phyloP scores from a whole-genome alignment of 23 tunicate genomes.

The Trididemnum clinides region DNA sequence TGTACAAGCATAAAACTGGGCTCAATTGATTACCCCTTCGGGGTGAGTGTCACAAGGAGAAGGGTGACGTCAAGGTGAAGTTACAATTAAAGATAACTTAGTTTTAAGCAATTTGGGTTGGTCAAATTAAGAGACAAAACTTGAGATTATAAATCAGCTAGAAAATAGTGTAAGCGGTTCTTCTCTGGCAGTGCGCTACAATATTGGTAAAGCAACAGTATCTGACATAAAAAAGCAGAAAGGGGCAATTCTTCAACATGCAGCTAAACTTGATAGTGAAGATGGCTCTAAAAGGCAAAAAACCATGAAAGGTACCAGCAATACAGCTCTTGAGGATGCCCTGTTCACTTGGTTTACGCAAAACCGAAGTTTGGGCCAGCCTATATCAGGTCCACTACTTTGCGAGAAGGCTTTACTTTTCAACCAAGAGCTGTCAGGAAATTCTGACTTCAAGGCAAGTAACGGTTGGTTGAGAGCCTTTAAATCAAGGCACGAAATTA shows the following conservation, averaged over 20 bases:
- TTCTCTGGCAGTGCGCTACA: constrained; percentile 27
- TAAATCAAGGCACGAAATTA: constrained; percentile 16
- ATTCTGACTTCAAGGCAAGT: constrained; percentile 33
- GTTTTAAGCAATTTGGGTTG: too few relatives aligned
- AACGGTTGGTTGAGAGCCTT: constrained; percentile 26
- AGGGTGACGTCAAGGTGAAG: too few relatives aligned
- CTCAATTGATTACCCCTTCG: too few relatives aligned
- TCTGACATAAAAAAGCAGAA: constrained; percentile 28
- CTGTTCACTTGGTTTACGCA: constrained; percentile 37
- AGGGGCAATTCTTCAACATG: constrained; percentile 38
- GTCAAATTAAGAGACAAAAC: constrained; percentile 37
- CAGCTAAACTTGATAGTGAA: constrained; percentile 34
- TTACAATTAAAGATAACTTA: too few relatives aligned
- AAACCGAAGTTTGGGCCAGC: constrained; percentile 35
- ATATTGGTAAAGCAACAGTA: constrained; percentile 31
- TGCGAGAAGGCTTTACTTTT: constrained; percentile 35
- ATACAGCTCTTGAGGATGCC: constrained; percentile 32
- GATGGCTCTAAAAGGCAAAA: constrained; percentile 34
- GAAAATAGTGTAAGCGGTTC: constrained; percentile 19
- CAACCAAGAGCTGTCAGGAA: constrained; percentile 35
- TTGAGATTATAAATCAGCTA: constrained; percentile 35
- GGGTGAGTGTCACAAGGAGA: too few relatives aligned
- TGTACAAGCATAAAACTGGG: too few relatives aligned
- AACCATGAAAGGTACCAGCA: constrained; percentile 37
- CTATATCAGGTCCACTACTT: constrained; percentile 35